Conservation (phyloP, 2,888 invertebrate species). For the Parnassius mnemosyne region DNA sequence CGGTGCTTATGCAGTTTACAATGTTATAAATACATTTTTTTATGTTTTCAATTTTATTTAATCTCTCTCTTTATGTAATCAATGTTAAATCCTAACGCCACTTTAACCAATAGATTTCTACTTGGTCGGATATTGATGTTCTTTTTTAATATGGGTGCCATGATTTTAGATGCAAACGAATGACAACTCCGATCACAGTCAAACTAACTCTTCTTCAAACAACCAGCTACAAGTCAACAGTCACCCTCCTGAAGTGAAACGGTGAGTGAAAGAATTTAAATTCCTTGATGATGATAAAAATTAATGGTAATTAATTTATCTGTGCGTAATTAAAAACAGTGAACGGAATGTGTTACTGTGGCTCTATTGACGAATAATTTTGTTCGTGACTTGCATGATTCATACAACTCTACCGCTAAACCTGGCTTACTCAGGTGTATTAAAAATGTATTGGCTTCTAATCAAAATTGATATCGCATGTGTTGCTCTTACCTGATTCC, state of each 20-base stretch:
- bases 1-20: too few relatives aligned
- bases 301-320: too few relatives aligned
- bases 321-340: too few relatives aligned
- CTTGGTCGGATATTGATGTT: too few relatives aligned
- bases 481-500: background rate
- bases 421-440: background rate
- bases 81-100: too few relatives aligned
- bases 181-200: slow-evolving; percentile 40
- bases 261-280: slow-evolving; percentile 39
- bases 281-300: background rate
- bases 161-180: slow-evolving; percentile 42
- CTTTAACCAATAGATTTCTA: too few relatives aligned
- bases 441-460: background rate
- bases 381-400: background rate
- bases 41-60: too few relatives aligned
- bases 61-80: too few relatives aligned
- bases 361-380: too few relatives aligned
- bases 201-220: slow-evolving; percentile 29
- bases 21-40: too few relatives aligned
- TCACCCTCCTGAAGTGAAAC: slow-evolving; percentile 55
- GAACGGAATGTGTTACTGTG: too few relatives aligned
- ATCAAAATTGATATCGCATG: background rate
- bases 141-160: background rate
- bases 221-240: slow-evolving; percentile 38
- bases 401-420: background rate